A percentile compares a stretch with the other conserved stretches of the same genome.
Evolutionary conservation across 2,797 vertebrate genomes (phyloP).

Genomic region (Zalophus californianus): DNA sequence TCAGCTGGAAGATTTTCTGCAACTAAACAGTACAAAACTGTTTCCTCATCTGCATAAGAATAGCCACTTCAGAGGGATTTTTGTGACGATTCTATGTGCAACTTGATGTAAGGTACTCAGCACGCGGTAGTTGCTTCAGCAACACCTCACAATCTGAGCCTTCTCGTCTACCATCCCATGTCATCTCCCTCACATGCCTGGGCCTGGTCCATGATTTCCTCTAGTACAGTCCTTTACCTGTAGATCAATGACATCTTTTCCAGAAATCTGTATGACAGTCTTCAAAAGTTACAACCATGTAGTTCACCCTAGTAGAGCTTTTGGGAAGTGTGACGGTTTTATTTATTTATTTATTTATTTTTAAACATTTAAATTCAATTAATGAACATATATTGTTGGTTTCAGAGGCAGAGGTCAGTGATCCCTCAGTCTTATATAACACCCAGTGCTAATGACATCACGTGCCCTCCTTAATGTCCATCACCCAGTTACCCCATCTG

Average conservation of each 20-base stretch:
- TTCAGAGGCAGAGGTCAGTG: background rate
- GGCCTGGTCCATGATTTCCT: background rate
- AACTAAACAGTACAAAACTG: background rate
- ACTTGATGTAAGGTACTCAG: background rate
- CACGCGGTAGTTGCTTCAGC: background rate
- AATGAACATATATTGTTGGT: background rate
- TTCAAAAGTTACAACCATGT: background rate
- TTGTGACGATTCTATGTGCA: background rate
- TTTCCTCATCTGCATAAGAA: background rate
- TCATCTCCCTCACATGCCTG: background rate
- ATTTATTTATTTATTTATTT: background rate
- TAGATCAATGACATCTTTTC: background rate
- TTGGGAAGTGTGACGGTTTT: background rate
- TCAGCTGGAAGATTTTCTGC: background rate
- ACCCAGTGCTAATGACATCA: background rate
- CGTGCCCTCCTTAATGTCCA: background rate
- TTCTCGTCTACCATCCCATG: background rate
- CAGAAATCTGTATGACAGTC: background rate
- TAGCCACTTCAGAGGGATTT: background rate
- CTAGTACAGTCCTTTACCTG: background rate
- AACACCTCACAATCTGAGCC: background rate
- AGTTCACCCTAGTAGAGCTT: background rate
- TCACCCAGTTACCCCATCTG: background rate
- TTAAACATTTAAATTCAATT: background rate
- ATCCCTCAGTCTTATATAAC: background rate